Percentiles rank a stretch among this genome's conserved stretches.
phyloP scores from a whole-genome alignment of 2,113 vertebrate species.

The Balaenoptera acutorostrata region DNA sequence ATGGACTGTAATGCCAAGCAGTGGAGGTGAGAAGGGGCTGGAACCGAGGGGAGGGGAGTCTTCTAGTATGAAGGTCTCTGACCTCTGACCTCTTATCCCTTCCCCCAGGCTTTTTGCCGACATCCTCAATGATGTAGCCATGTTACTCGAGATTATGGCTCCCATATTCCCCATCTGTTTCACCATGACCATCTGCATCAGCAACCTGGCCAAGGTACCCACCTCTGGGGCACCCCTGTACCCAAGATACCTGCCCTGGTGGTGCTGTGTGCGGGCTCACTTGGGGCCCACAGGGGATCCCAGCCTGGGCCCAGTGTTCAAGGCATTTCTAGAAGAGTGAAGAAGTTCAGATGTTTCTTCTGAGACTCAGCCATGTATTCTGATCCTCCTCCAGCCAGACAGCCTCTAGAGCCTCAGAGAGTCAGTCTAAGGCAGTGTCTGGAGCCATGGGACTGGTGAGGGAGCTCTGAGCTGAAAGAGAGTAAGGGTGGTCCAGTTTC shows the following conservation, averaged over 20 bases:
- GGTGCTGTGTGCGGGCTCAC: not conserved
- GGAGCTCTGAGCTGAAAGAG: not conserved
- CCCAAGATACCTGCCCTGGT: not conserved
- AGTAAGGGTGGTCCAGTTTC: not conserved
- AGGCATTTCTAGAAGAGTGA: not conserved
- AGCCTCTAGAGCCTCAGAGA: not conserved
- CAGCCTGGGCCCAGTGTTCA: not conserved
- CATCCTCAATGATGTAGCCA: slow-evolving; percentile 88
- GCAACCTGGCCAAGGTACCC: slow-evolving; percentile 90
- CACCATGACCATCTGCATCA: slow-evolving; percentile 84
- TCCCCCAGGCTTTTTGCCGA: slow-evolving; percentile 88
- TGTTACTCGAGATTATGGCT: slow-evolving; percentile 91
- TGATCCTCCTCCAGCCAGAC: not conserved
- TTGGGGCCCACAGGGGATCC: not conserved
- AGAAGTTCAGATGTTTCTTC: not conserved
- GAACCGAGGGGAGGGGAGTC: not conserved
- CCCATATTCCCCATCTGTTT: slow-evolving; percentile 85
- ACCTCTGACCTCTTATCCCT: slow-evolving; percentile 16
- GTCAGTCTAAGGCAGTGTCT: not conserved
- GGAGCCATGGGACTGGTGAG: not conserved
- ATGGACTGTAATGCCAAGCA: slow-evolving; percentile 93
- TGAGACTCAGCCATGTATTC: not conserved
- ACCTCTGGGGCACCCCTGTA: not conserved
- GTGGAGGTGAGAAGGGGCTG: slow-evolving; percentile 84
- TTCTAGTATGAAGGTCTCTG: not conserved